Conservation (phyloP, 1,140 invertebrate genomes). For the Cydia pomonella region DNA sequence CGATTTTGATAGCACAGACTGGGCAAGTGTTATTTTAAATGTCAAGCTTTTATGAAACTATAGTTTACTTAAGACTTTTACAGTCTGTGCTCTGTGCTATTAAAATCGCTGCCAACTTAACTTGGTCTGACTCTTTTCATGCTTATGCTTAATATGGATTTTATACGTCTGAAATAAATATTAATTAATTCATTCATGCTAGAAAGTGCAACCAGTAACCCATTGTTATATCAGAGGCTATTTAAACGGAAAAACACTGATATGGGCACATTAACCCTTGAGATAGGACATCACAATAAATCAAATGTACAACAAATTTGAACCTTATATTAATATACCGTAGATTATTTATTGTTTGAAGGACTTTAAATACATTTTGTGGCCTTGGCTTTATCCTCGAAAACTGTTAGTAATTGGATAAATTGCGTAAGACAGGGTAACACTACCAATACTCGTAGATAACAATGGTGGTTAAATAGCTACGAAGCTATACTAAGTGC, state of each 20-base stretch:
- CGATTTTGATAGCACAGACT: no score
- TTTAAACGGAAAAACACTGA: conserved; percentile 12
- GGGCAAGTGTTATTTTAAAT: no score
- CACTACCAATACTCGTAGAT: no score
- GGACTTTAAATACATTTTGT: background rate
- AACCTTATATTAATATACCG: background rate
- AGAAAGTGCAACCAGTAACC: background rate
- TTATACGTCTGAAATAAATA: no score
- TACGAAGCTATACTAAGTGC: background rate
- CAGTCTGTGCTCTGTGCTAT: no score
- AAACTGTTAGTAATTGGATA: background rate
- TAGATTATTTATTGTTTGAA: background rate
- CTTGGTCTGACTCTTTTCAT: no score
- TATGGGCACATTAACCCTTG: conserved; percentile 8
- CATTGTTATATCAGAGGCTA: background rate
- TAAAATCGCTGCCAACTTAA: no score
- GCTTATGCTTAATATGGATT: no score
- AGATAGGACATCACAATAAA: conserved; percentile 5
- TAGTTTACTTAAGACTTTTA: no score
- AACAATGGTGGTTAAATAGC: background rate
- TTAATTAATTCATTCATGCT: no score
- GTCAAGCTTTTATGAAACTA: no score
- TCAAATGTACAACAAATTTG: background rate
- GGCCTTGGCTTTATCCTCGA: background rate
- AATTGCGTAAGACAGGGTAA: background rate